phyloP scores from a whole-genome alignment of 2,888 invertebrate species.

The Xylota sylvarum region DNA sequence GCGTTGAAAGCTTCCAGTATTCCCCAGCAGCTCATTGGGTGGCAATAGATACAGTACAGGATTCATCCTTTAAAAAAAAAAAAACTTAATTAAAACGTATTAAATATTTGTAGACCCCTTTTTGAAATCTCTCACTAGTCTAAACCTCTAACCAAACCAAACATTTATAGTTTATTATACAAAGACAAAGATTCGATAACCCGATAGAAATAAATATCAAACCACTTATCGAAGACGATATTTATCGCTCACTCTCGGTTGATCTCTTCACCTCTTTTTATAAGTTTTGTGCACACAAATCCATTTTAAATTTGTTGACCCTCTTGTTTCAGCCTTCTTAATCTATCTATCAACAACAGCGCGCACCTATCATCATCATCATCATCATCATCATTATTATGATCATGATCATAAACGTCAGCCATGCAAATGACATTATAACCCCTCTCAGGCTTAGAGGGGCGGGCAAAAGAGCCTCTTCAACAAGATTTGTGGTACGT shows the following conservation, averaged over 20 bases:
- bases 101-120: background rate
- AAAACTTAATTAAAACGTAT: slow-evolving; percentile 12
- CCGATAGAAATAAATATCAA: slow-evolving; percentile 31
- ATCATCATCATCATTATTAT: slow-evolving; percentile 2
- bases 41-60: background rate
- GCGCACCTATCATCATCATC: slow-evolving; percentile 22
- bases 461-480: slow-evolving; percentile 24
- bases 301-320: slow-evolving; percentile 69
- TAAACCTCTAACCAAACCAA: too few relatives aligned
- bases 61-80: too few relatives aligned
- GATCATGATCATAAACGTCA: slow-evolving; percentile 37
- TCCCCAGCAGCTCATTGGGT: background rate
- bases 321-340: slow-evolving; percentile 54
- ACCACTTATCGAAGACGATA: slow-evolving; percentile 30
- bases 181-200: background rate
- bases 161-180: too few relatives aligned
- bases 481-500: slow-evolving; percentile 53
- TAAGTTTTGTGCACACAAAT: slow-evolving; percentile 64
- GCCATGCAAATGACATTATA: slow-evolving; percentile 65
- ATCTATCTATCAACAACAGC: slow-evolving; percentile 57
- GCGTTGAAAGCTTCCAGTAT: slow-evolving; percentile 3
- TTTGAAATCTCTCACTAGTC: too few relatives aligned
- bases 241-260: slow-evolving; percentile 35
- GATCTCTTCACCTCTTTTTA: slow-evolving; percentile 60
- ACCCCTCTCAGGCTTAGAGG: slow-evolving; percentile 1